Conservation (phyloP, 2,888 invertebrate genomes). For the Drosophila niveifrons region DNA sequence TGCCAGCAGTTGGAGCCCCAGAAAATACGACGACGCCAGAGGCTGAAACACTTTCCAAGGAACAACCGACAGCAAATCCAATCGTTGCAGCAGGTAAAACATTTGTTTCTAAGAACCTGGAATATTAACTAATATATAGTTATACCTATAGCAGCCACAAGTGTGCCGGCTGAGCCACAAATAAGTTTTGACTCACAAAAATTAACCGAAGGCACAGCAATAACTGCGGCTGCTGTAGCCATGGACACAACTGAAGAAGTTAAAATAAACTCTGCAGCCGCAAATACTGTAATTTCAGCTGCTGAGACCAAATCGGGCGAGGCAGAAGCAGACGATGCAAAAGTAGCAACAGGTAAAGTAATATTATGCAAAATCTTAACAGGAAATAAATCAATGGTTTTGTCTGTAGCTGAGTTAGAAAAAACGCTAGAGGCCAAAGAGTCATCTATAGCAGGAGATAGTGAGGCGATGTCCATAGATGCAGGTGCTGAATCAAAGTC, state of each 20-base stretch:
- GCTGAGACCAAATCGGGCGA: neutral
- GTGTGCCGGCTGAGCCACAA: neutral
- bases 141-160: neutral
- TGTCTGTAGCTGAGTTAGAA: neutral
- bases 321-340: neutral
- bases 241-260: neutral
- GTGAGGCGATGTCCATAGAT: neutral
- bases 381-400: neutral
- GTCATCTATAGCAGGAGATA: neutral
- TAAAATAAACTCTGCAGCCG: neutral
- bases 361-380: no score
- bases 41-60: neutral
- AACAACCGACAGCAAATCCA: neutral
- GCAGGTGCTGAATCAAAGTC: neutral
- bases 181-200: neutral
- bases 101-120: neutral
- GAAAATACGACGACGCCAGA: neutral
- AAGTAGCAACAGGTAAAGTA: constrained; percentile 42
- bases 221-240: neutral
- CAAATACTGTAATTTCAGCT: neutral
- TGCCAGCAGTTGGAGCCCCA: neutral
- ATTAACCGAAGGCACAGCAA: neutral
- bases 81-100: constrained; percentile 43
- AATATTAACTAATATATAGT: neutral
- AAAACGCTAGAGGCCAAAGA: neutral